These are phyloP conservation scores for Trichonephila inaurata DNA, from an alignment of 1,140 invertebrate species.

Conservation along the genomic window DNA sequence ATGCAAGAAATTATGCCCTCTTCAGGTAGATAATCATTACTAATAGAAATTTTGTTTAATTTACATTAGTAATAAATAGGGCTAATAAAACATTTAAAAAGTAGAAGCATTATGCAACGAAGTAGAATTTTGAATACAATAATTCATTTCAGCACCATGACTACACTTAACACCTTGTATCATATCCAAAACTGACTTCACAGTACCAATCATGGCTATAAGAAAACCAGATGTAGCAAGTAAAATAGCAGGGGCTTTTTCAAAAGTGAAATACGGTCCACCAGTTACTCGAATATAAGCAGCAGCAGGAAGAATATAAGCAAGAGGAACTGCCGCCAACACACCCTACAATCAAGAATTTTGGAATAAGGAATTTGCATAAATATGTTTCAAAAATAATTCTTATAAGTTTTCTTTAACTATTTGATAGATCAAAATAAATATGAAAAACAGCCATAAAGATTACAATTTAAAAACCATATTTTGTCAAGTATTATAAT, in stretches of 20 bases:
- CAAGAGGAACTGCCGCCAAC: slow-evolving; percentile 90
- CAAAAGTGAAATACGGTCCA: slow-evolving; percentile 85
- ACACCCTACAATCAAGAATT: slow-evolving; percentile 85
- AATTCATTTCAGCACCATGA: slow-evolving; percentile 85
- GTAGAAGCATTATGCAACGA: not conserved
- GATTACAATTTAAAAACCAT: not conserved
- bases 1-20: not conserved
- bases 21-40: not conserved
- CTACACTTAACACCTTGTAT: slow-evolving; percentile 83
- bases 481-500: no score
- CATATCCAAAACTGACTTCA: slow-evolving; percentile 83
- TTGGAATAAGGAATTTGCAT: not conserved
- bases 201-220: slow-evolving; percentile 85
- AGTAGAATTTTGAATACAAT: slow-evolving; percentile 81
- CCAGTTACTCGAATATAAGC: slow-evolving; percentile 90
- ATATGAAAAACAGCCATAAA: not conserved
- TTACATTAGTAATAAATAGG: not conserved
- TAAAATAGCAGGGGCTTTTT: slow-evolving; percentile 88
- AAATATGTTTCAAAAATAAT: not conserved
- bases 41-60: not conserved
- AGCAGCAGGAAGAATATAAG: slow-evolving; percentile 90
- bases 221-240: slow-evolving; percentile 87
- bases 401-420: slow-evolving; percentile 10
- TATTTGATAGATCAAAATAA: not conserved
- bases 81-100: not conserved